phyloP scores from a whole-genome alignment of 2,888 invertebrate genomes.

The Noctua comes region DNA sequence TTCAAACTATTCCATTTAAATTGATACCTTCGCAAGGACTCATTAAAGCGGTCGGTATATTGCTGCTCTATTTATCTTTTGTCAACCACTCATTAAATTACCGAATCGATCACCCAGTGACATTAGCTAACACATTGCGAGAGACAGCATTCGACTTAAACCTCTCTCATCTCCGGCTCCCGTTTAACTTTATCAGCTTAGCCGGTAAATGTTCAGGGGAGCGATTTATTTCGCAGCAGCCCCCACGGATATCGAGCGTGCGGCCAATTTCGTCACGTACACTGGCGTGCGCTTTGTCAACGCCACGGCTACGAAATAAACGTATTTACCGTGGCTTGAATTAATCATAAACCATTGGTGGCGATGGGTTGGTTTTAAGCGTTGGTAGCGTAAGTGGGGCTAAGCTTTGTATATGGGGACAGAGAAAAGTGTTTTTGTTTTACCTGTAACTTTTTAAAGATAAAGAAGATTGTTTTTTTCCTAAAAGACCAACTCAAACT shows the following conservation, averaged over 20 bases:
- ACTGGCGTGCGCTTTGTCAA: conserved; percentile 68
- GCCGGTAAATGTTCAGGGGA: conserved; percentile 60
- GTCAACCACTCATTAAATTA: neutral
- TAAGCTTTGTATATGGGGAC: neutral
- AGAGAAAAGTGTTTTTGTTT: neutral
- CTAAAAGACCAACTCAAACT: neutral
- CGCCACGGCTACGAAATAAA: conserved; percentile 68
- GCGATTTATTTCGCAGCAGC: conserved; percentile 57
- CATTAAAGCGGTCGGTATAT: neutral
- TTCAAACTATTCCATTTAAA: too few species aligned
- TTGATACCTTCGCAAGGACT: too few species aligned
- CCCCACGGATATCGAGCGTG: conserved; percentile 63
- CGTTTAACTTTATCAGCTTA: conserved; percentile 57
- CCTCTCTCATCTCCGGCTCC: conserved; percentile 45
- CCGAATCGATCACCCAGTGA: conserved; percentile 26
- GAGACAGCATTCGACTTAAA: conserved; percentile 18
- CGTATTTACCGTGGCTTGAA: conserved; percentile 71
- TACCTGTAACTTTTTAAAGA: neutral
- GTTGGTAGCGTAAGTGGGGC: conserved; percentile 7
- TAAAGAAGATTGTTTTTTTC: neutral
- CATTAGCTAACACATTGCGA: conserved; percentile 17
- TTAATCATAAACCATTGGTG: conserved; percentile 69
- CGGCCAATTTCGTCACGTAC: conserved; percentile 70
- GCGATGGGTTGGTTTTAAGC: conserved; percentile 54
- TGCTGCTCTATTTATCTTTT: neutral